Conservation (phyloP, 2,797 vertebrate species). For the Cirrhinus molitorella region DNA sequence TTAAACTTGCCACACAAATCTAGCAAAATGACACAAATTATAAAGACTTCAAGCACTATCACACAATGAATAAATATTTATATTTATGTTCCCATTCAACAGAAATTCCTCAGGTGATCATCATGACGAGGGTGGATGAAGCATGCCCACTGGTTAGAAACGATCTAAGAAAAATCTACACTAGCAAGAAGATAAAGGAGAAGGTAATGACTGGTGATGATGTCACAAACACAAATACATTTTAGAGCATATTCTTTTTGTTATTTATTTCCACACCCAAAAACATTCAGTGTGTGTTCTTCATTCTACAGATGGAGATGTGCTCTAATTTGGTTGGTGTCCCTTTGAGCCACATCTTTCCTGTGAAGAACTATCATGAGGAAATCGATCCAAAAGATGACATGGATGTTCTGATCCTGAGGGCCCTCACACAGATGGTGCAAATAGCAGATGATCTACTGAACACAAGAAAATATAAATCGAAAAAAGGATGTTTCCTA, state of each 20-base stretch:
- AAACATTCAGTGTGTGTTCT: background rate
- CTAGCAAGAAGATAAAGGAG: slow-evolving; percentile 41
- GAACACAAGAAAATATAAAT: background rate
- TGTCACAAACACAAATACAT: too few relatives aligned
- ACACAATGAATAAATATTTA: background rate
- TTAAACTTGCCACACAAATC: background rate
- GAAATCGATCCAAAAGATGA: background rate
- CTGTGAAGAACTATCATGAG: background rate
- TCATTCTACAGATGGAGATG: background rate
- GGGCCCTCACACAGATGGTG: background rate
- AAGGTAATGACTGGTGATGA: too few relatives aligned
- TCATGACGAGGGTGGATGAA: slow-evolving; percentile 44
- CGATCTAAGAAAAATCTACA: background rate
- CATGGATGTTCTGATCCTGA: background rate
- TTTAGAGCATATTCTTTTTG: background rate
- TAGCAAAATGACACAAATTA: background rate
- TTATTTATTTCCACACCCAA: background rate
- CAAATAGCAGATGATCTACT: background rate
- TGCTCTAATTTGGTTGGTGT: background rate
- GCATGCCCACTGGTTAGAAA: slow-evolving; percentile 33
- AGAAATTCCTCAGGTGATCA: slow-evolving; percentile 39
- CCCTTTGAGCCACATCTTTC: background rate
- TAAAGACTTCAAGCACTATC: background rate
- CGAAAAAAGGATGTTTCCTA: background rate
- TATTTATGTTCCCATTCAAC: background rate